Conservation (phyloP, 2,113 vertebrate species). For the Chloroceryle aenea region DNA sequence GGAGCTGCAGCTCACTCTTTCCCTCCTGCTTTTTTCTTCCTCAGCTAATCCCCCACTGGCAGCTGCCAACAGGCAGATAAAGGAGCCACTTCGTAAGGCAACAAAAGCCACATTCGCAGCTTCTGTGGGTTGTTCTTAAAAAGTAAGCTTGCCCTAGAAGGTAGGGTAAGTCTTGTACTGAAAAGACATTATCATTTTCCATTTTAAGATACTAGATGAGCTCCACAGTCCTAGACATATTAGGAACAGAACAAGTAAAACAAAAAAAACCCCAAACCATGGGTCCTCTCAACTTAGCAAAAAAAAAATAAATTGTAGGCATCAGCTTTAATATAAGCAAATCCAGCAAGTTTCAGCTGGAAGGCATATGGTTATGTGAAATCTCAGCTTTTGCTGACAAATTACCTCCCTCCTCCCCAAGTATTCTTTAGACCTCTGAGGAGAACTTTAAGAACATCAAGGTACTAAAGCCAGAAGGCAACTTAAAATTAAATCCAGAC, state of each 20-base stretch:
- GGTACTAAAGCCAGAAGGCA: background rate
- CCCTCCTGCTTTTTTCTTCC: background rate
- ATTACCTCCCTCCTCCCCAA: too few relatives aligned
- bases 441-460: background rate
- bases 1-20: background rate
- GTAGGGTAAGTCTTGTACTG: background rate
- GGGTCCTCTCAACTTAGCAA: background rate
- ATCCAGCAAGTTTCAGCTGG: background rate
- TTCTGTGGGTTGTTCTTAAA: background rate
- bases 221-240: background rate
- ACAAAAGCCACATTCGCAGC: background rate
- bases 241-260: background rate
- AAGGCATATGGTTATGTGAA: background rate
- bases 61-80: background rate
- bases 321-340: background rate
- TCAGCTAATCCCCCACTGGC: background rate
- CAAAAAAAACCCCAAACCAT: background rate
- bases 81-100: background rate
- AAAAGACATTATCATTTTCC: background rate
- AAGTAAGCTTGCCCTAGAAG: background rate
- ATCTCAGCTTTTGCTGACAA: conserved; percentile 1
- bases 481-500: background rate
- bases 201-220: background rate
- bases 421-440: background rate
- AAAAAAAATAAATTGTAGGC: background rate